phyloP scores from a whole-genome alignment of 2,113 vertebrate species.

The Lichenostomus cassidix region DNA sequence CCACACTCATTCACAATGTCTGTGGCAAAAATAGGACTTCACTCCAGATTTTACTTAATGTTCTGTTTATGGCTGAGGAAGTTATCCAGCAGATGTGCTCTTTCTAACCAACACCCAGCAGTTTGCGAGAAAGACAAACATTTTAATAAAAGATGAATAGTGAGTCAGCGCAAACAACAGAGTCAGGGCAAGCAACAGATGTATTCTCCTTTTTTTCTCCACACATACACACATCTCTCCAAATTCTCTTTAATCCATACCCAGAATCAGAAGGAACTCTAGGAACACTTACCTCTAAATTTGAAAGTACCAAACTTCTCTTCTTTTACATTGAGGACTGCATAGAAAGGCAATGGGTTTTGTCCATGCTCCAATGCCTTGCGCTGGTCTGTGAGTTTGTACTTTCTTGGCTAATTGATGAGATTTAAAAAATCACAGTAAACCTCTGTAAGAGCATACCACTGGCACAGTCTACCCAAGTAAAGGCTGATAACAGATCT shows the following conservation, averaged over 20 bases:
- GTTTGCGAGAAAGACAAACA: neutral
- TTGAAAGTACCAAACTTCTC: slow-evolving; percentile 47
- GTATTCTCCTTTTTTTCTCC: neutral
- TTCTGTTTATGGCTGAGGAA: neutral
- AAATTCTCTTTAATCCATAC: neutral
- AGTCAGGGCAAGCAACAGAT: neutral
- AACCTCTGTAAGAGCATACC: neutral
- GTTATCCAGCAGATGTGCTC: neutral
- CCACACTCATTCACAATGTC: neutral
- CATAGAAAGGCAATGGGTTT: slow-evolving; percentile 79
- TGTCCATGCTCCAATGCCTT: slow-evolving; percentile 72
- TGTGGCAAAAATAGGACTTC: neutral
- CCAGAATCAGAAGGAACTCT: neutral
- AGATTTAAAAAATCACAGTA: neutral
- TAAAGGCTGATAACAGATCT: neutral
- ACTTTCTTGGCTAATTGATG: slow-evolving; percentile 37
- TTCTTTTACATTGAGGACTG: slow-evolving; percentile 77
- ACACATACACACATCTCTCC: neutral
- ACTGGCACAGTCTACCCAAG: neutral
- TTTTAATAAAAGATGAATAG: neutral
- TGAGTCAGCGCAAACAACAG: neutral
- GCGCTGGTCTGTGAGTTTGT: slow-evolving; percentile 73
- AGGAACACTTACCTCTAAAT: slow-evolving; percentile 53
- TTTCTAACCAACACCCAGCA: neutral
- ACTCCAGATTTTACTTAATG: neutral